A percentile compares a stretch with the other conserved stretches of the same genome.
These are phyloP conservation scores for Calameuta pallipes DNA, from an alignment of 2,888 invertebrate species.

Conservation along the genomic window DNA sequence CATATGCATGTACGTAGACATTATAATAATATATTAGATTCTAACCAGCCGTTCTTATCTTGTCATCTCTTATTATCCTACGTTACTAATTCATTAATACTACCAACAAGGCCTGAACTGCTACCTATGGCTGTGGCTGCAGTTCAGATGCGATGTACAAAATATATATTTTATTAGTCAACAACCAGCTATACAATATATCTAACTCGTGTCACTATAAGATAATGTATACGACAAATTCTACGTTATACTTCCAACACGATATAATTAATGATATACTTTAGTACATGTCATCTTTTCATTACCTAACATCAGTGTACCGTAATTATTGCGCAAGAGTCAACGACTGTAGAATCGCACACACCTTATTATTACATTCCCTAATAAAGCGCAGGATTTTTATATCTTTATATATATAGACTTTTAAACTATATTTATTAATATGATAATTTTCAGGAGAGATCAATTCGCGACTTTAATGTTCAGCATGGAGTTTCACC, in stretches of 20 bases:
- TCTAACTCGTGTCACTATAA: neutral
- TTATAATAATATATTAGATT: neutral
- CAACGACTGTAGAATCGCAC: neutral
- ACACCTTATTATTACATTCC: neutral
- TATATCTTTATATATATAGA: neutral
- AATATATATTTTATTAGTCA: conserved; percentile 45
- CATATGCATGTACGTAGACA: neutral
- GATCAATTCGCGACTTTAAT: neutral
- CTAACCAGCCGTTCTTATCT: neutral
- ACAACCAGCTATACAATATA: conserved; percentile 19
- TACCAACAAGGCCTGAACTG: conserved; percentile 58
- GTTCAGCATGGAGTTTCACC: neutral
- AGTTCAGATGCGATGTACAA: conserved; percentile 62
- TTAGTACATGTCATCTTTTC: neutral
- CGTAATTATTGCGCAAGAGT: neutral
- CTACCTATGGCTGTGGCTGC: conserved; percentile 57
- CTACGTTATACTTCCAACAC: neutral
- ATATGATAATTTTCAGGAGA: neutral
- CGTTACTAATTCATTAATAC: neutral
- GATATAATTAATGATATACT: neutral
- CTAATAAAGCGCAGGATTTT: neutral
- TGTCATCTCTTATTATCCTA: neutral
- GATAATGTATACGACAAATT: neutral
- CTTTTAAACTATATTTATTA: neutral
- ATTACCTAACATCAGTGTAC: neutral